Base-by-base conservation (phyloP, 2,113 vertebrate species). In the Leptobrachium leishanense region DNA sequence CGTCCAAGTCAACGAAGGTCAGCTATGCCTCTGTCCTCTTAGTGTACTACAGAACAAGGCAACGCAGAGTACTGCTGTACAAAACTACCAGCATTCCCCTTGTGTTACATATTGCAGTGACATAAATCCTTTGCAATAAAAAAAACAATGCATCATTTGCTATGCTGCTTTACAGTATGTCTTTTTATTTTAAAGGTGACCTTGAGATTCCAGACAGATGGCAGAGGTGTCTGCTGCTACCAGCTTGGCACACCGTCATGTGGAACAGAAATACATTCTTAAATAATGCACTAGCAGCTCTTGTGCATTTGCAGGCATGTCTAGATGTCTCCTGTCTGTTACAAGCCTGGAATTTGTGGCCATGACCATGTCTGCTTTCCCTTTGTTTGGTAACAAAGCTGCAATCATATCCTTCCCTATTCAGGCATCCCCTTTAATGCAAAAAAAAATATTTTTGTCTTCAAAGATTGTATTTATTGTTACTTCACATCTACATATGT, bases 271-370 rank as follows among this genome's bases (percentile, higher is more conserved):
- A 53, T 62, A 42, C 43, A 54, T 68, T 72, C 41, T 50, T 59
- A 59, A 67, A 12, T 59, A 59, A 50, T 62, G n/a, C 77, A 74
- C 77, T 71, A 74, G 77, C 77, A 80, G 68, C 13, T 31, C 41
- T 20, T 79, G 46, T 65, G 70, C 63, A 57, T 43, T 62, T 39
- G 53, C 71, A 80, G 70, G 11, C 63, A 53, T 55, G 46, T 73
- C 71, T 79, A 20, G 63, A 10, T 72, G 8, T 55, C 11, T n/a
- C 15, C 40, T n/a, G 10, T 42, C 7, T 57, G 7, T 44, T 31
- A 41, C 65, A 42, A 20, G 10, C 67, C 75, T 76, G 50, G 75
- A 76, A 55, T 68, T 7, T 3, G 40, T 43, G 10, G 46, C 10
- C 44, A 54, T 13, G 20, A 5, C 46, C 8, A 50, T 50, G 4